These are phyloP conservation scores for Bucorvus abyssinicus DNA, from an alignment of 2,797 vertebrate genomes.

Conservation along the genomic window DNA sequence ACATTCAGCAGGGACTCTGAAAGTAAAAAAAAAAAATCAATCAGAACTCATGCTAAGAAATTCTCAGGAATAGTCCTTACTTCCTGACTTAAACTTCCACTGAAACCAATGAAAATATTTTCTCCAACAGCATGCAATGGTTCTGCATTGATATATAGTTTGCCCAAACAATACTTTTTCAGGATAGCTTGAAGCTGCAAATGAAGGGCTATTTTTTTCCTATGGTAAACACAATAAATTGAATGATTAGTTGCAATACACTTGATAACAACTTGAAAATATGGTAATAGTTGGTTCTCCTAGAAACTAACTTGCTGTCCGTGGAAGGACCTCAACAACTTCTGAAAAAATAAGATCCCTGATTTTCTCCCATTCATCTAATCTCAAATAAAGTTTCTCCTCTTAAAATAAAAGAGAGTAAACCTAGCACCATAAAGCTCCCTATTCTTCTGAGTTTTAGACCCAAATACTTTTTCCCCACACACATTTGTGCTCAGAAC, in stretches of 20 bases:
- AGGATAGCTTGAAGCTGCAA: background rate
- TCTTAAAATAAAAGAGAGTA: background rate
- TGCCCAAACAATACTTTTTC: background rate
- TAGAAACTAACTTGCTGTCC: background rate
- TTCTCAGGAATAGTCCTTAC: background rate
- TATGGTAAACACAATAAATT: background rate
- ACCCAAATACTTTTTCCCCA: background rate
- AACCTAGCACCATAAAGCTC: background rate
- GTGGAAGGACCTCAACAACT: background rate
- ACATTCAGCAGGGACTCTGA: background rate
- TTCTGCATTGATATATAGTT: background rate
- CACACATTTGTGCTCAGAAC: background rate
- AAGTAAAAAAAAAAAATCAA: background rate
- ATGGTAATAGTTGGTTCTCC: rapidly evolving
- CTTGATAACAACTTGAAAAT: background rate
- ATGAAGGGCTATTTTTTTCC: background rate
- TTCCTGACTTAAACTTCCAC: background rate
- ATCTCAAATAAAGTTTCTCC: background rate
- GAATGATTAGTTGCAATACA: background rate
- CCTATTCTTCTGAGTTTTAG: background rate
- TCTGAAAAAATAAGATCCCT: background rate
- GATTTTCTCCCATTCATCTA: background rate
- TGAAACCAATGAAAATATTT: background rate
- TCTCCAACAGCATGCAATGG: background rate
- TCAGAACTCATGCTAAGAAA: background rate